Percentiles rank a stretch among this genome's conserved stretches.
phyloP scores from a whole-genome alignment of 2,888 invertebrate genomes.

The Agrenia bidenticulata region DNA sequence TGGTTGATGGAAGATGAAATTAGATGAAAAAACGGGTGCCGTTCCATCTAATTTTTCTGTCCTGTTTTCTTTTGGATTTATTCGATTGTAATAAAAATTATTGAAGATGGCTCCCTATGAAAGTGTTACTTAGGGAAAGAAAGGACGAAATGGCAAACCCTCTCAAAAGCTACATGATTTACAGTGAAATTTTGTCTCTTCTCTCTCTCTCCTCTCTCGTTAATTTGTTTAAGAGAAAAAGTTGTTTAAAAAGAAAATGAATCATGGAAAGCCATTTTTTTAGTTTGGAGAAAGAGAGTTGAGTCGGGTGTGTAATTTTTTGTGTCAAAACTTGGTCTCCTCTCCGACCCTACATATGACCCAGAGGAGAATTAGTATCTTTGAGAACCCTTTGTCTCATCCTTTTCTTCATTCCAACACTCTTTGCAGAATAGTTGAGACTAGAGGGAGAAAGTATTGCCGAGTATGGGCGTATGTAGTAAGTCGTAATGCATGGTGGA shows the following conservation, averaged over 20 bases:
- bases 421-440: conserved; percentile 17
- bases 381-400: conserved; percentile 10
- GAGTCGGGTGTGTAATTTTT: conserved; percentile 18
- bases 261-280: conserved; percentile 29
- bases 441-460: conserved; percentile 38
- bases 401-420: conserved; percentile 18
- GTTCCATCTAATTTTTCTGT: conserved; percentile 15
- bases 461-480: too few relatives aligned
- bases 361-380: conserved; percentile 10
- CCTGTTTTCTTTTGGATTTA: conserved; percentile 26
- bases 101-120: conserved; percentile 22
- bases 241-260: conserved; percentile 40
- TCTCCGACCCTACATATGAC: conserved; percentile 16
- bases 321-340: conserved; percentile 10
- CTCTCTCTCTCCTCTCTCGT: conserved; percentile 32
- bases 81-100: conserved; percentile 40
- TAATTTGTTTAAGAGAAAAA: conserved; percentile 40
- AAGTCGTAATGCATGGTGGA: too few relatives aligned
- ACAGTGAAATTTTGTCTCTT: conserved; percentile 36
- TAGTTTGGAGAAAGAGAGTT: conserved; percentile 20
- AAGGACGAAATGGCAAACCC: conserved; percentile 15
- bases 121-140: background rate
- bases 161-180: conserved; percentile 38
- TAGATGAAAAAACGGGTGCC: conserved; percentile 11
- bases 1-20: conserved; percentile 17